Evolutionary conservation across 2,888 invertebrate genomes (phyloP).

Genomic region (Dicyrtoma fusca): DNA sequence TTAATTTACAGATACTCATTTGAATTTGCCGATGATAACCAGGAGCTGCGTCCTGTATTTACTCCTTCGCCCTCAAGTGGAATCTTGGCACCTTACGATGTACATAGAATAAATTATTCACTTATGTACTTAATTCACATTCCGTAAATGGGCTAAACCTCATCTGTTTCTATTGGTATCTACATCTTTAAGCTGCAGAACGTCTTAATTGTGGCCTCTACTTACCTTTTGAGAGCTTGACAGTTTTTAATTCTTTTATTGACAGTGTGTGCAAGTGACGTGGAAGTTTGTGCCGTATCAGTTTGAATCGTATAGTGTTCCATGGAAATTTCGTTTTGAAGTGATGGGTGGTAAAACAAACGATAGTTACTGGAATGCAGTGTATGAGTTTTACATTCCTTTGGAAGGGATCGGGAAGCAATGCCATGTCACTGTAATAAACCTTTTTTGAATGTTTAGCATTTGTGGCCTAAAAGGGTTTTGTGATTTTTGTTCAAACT

Average conservation of each 20-base stretch:
- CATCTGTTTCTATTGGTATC: no score
- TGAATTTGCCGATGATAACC: constrained; percentile 37
- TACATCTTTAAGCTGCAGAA: no score
- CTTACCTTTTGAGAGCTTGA: constrained; percentile 3
- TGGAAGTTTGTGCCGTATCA: constrained; percentile 34
- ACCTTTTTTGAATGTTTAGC: neutral
- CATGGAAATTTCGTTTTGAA: constrained; percentile 45
- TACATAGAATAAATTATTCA: constrained; percentile 8
- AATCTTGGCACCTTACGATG: constrained; percentile 42
- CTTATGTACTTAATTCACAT: no score
- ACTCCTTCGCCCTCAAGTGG: constrained; percentile 38
- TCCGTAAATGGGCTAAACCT: no score
- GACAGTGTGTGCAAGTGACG: constrained; percentile 9
- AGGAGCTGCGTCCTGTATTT: constrained; percentile 36
- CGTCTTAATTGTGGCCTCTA: constrained; percentile 31
- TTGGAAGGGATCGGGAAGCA: constrained; percentile 35
- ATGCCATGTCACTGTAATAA: constrained; percentile 3
- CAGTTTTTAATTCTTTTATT: neutral
- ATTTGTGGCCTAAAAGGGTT: neutral
- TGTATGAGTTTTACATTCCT: constrained; percentile 40
- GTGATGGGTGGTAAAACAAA: constrained; percentile 39
- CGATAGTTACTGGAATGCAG: constrained; percentile 32
- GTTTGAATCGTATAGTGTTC: constrained; percentile 31
- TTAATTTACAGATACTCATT: constrained; percentile 36
- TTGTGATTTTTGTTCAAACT: no score